These are phyloP conservation scores for Agrilus planipennis DNA, from an alignment of 1,140 invertebrate species.

Conservation along the genomic window DNA sequence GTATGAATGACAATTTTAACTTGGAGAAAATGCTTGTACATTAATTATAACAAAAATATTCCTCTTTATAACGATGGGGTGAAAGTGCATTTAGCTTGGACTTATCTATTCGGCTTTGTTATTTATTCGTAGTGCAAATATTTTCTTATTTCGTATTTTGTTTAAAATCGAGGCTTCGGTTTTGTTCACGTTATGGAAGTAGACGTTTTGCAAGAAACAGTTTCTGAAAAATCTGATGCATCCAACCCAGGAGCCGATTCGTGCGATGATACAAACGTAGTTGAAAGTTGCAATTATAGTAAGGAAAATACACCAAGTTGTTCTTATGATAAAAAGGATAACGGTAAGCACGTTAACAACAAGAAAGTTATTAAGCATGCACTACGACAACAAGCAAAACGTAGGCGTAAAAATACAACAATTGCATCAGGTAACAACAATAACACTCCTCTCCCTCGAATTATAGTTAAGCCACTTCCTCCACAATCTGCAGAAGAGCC, in stretches of 20 bases:
- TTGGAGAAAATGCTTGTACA: too few species aligned
- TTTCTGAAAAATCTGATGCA: constrained; percentile 17
- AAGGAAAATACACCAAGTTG: constrained; percentile 5
- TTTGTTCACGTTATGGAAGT: constrained; percentile 30
- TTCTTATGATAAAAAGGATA: constrained; percentile 5
- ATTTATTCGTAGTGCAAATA: constrained; percentile 5
- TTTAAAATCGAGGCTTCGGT: constrained; percentile 1
- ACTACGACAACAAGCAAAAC: constrained; percentile 63
- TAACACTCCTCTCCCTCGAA: constrained; percentile 51
- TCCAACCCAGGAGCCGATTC: constrained; percentile 18
- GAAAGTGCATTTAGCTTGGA: too few species aligned
- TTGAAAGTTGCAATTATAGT: constrained; percentile 5
- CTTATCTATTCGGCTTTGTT: constrained; percentile 9
- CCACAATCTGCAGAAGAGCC: constrained; percentile 43
- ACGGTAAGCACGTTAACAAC: constrained; percentile 10
- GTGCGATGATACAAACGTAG: constrained; percentile 17
- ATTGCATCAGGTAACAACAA: constrained; percentile 58
- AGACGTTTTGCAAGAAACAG: constrained; percentile 29
- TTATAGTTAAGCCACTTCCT: constrained; percentile 57
- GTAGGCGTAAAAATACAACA: constrained; percentile 62
- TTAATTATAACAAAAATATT: too few species aligned
- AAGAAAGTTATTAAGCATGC: constrained; percentile 56
- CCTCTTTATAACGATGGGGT: too few species aligned
- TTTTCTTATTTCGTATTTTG: constrained; percentile 2
- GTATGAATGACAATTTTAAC: too few species aligned